Evolutionary conservation across 2,888 invertebrate genomes (phyloP), one percentile per base, ranked within the genome.

Genomic region (Eupithecia centaureata): DNA sequence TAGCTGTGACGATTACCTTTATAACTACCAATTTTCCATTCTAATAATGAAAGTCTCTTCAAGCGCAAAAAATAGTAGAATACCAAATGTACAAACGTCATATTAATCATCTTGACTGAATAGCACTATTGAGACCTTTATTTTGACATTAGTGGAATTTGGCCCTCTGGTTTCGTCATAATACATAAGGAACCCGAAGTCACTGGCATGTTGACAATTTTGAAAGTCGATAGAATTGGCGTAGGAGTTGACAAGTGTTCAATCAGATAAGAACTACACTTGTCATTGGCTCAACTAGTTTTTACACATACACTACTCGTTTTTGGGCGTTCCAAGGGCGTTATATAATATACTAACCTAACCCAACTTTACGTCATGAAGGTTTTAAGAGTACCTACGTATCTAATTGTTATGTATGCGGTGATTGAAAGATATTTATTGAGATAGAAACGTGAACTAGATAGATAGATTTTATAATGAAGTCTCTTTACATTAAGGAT

Each of bases 111-210:
- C n/a, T n/a, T n/a, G n/a, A n/a, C n/a, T n/a, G n/a, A n/a, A n/a
- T n/a, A n/a, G n/a, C n/a, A n/a, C n/a, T n/a, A n/a, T n/a, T n/a
- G n/a, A n/a, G n/a, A n/a, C n/a, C n/a, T n/a, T n/a, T n/a, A n/a
- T n/a, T n/a, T n/a, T n/a, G n/a, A n/a, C n/a, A n/a, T n/a, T n/a
- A n/a, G n/a, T n/a, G n/a, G n/a, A n/a, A n/a, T n/a, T n/a, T n/a
- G n/a, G n/a, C n/a, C n/a, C n/a, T n/a, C 79, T 74, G 75, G 74
- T 87, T 87, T 83, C 79, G 81, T 75, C 81, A 83, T 73, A 73
- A 5, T 65, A 65, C 73, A 77, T 79, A 63, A 65, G 69, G 74
- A 79, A 78, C 79, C 77, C 70, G 57, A 64, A 66, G 68, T 73
- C 70, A 76, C 75, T 72, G 76, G 75, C 72, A 71, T 73, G 73